phyloP scores from a whole-genome alignment of 2,888 invertebrate genomes.

The Drosophila nr. perissopoda region DNA sequence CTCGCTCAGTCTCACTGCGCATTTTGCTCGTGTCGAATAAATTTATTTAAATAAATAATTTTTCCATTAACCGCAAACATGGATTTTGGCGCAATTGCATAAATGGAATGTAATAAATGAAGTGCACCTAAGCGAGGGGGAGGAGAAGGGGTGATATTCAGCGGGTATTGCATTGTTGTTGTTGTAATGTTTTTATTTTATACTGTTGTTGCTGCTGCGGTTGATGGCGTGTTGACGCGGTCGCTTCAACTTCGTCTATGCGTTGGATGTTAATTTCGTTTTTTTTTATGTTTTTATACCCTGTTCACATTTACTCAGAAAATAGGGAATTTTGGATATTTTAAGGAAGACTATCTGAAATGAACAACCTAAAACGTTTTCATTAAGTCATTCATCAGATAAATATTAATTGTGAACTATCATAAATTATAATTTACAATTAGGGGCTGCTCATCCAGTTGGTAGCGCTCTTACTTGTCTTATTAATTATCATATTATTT shows the following conservation, averaged over 20 bases:
- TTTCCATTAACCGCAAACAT: constrained; percentile 78
- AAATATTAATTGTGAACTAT: neutral
- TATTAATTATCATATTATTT: neutral
- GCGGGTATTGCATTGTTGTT: constrained; percentile 1
- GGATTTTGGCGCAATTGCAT: constrained; percentile 75
- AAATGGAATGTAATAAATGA: constrained; percentile 76
- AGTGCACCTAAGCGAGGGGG: constrained; percentile 46
- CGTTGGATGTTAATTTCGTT: constrained; percentile 33
- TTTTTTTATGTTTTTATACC: constrained; percentile 17
- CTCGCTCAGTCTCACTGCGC: constrained; percentile 21
- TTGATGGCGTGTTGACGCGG: constrained; percentile 67
- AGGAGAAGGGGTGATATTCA: neutral
- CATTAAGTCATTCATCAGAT: neutral
- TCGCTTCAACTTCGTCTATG: constrained; percentile 42
- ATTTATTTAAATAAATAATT: constrained; percentile 78
- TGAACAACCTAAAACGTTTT: neutral
- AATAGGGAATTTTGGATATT: neutral
- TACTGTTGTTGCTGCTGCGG: constrained; percentile 49
- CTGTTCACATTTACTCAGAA: neutral
- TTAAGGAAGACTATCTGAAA: too few relatives aligned
- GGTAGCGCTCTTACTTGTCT: neutral
- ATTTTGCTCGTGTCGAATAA: constrained; percentile 59
- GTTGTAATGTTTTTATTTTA: neutral
- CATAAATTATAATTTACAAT: neutral
- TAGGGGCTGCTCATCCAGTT: neutral